These are phyloP conservation scores for Cryptotis parvus DNA, from an alignment of 2,113 vertebrate species.

Conservation along the genomic window DNA sequence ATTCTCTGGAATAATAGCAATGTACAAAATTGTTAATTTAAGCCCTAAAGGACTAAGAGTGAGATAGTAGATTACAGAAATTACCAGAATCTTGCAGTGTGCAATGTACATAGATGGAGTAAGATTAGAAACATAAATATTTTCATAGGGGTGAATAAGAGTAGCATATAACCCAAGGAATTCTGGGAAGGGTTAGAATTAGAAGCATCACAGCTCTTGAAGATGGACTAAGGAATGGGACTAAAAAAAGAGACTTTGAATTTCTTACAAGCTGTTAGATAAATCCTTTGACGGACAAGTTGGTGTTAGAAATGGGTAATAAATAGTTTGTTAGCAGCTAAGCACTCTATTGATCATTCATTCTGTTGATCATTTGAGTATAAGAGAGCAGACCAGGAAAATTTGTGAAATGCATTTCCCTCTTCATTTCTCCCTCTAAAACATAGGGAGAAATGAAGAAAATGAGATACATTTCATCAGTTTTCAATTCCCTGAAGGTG, in stretches of 20 bases:
- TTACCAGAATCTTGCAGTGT: constrained; percentile 31
- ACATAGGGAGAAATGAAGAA: constrained; percentile 23
- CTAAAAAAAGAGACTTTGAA: neutral
- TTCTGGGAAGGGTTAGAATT: neutral
- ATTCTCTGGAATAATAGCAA: constrained; percentile 28
- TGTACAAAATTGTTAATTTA: neutral
- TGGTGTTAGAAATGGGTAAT: constrained; percentile 15
- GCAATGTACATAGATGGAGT: neutral
- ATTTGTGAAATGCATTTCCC: constrained; percentile 4
- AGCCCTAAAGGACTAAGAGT: neutral
- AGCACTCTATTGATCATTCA: neutral
- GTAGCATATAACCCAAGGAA: neutral
- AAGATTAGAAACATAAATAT: neutral
- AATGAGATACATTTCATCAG: neutral
- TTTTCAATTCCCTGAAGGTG: neutral
- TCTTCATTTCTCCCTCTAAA: too few relatives aligned
- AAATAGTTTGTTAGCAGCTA: neutral
- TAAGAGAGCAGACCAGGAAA: constrained; percentile 9
- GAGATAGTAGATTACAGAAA: neutral
- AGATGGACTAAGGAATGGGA: neutral
- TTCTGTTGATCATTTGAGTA: neutral
- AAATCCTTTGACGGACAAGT: neutral
- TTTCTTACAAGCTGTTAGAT: neutral
- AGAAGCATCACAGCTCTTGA: neutral
- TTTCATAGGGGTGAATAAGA: neutral